phyloP scores from a whole-genome alignment of 2,797 vertebrate genomes.

The Dermochelys coriacea region DNA sequence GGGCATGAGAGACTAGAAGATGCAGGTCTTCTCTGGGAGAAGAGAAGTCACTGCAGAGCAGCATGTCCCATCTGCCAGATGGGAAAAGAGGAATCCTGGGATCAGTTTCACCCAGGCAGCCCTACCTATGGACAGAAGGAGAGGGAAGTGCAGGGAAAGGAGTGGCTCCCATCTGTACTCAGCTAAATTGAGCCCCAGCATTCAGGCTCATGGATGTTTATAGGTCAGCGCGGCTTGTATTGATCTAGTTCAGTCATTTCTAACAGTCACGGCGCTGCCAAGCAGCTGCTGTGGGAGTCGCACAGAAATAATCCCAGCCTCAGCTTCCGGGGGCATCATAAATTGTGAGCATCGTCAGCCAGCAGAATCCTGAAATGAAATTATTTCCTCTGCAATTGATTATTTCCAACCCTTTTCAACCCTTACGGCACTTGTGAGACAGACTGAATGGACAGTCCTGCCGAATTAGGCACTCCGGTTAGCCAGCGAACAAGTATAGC shows the following conservation, averaged over 20 bases:
- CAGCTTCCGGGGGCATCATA: slow-evolving; percentile 64
- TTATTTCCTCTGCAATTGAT: slow-evolving; percentile 56
- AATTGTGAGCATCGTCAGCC: slow-evolving; percentile 56
- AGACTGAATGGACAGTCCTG: slow-evolving; percentile 22
- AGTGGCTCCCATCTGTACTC: neutral
- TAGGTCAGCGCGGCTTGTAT: slow-evolving; percentile 3
- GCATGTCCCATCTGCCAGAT: neutral
- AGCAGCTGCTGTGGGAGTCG: slow-evolving; percentile 56
- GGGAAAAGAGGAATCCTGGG: neutral
- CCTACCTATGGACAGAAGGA: rapidly evolving
- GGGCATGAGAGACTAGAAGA: neutral
- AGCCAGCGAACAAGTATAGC: neutral
- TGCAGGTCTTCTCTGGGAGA: neutral
- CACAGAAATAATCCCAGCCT: slow-evolving; percentile 49
- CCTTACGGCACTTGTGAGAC: slow-evolving; percentile 21
- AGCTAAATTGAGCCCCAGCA: neutral
- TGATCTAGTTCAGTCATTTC: slow-evolving; percentile 39
- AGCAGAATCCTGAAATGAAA: slow-evolving; percentile 50
- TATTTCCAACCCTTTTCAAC: slow-evolving; percentile 52
- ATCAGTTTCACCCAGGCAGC: neutral
- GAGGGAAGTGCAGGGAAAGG: neutral
- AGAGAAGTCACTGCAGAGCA: neutral
- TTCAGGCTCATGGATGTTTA: neutral
- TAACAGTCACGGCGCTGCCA: slow-evolving; percentile 48
- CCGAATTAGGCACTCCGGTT: neutral